A percentile compares a stretch with the other conserved stretches of the same genome.
phyloP scores from a whole-genome alignment of 2,888 invertebrate species.

The Coenonympha arcania region DNA sequence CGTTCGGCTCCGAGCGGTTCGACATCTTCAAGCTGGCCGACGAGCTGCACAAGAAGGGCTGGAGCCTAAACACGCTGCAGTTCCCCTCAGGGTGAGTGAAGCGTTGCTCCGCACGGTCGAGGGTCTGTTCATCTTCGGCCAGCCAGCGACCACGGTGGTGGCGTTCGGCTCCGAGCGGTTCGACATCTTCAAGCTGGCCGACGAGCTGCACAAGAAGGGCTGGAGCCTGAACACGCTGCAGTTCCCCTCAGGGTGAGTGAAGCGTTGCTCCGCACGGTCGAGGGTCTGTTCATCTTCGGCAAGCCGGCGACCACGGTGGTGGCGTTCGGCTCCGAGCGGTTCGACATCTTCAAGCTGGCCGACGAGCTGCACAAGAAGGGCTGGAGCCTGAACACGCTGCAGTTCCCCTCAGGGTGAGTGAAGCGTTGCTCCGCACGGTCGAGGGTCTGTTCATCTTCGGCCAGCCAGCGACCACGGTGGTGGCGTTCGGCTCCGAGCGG shows the following conservation, averaged over 20 bases:
- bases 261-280: conserved; percentile 82
- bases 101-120: conserved; percentile 83
- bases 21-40: conserved; percentile 93
- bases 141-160: conserved; percentile 92
- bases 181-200: conserved; percentile 91
- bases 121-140: conserved; percentile 89
- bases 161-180: conserved; percentile 90
- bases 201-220: conserved; percentile 83
- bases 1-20: conserved; percentile 88
- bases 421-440: conserved; percentile 82
- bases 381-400: conserved; percentile 95
- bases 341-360: conserved; percentile 92
- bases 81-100: conserved; percentile 89
- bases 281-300: conserved; percentile 90
- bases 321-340: conserved; percentile 88
- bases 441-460: conserved; percentile 90
- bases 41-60: conserved; percentile 84
- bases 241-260: conserved; percentile 88
- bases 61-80: conserved; percentile 95
- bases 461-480: conserved; percentile 90
- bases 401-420: conserved; percentile 90
- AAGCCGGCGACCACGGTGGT: conserved; percentile 93
- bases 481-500: conserved; percentile 88
- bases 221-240: conserved; percentile 97
- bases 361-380: conserved; percentile 85